These are phyloP conservation scores for Xylocopa sonorina DNA, from an alignment of 1,140 invertebrate species.

Conservation along the genomic window DNA sequence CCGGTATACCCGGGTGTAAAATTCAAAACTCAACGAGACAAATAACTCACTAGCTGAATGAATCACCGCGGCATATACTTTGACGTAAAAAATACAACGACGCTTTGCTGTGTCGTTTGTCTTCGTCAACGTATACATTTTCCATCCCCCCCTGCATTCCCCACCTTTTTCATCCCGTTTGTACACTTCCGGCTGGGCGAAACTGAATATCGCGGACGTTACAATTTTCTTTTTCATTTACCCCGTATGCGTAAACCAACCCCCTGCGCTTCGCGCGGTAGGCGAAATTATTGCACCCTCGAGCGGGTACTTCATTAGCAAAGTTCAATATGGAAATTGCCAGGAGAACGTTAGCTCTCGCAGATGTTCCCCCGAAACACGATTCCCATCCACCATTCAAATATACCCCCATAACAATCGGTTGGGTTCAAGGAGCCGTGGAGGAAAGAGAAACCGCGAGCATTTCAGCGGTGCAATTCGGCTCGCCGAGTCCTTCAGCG, in stretches of 20 bases:
- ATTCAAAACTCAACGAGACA: slow-evolving; percentile 24
- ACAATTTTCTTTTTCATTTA: neutral
- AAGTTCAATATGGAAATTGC: neutral
- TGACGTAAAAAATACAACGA: neutral
- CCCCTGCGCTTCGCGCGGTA: no score
- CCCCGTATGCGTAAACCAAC: neutral
- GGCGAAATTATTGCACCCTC: neutral
- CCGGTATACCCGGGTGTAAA: neutral
- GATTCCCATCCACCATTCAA: neutral
- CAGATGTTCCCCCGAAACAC: neutral
- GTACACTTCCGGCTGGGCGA: neutral
- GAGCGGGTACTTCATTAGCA: neutral
- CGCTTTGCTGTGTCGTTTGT: neutral
- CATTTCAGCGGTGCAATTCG: slow-evolving; percentile 27
- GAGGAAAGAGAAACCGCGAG: neutral
- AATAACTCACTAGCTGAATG: neutral
- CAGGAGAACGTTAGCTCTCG: neutral
- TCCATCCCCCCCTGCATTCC: neutral
- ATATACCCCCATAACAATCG: neutral
- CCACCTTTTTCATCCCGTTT: neutral
- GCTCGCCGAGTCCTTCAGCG: neutral
- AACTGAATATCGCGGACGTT: neutral
- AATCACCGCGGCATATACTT: neutral
- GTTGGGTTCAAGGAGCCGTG: neutral
- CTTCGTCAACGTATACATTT: neutral